Percentiles rank a stretch among this genome's conserved stretches.
Evolutionary conservation across 2,888 invertebrate species (phyloP).

Genomic region (Endotricha flammealis): DNA sequence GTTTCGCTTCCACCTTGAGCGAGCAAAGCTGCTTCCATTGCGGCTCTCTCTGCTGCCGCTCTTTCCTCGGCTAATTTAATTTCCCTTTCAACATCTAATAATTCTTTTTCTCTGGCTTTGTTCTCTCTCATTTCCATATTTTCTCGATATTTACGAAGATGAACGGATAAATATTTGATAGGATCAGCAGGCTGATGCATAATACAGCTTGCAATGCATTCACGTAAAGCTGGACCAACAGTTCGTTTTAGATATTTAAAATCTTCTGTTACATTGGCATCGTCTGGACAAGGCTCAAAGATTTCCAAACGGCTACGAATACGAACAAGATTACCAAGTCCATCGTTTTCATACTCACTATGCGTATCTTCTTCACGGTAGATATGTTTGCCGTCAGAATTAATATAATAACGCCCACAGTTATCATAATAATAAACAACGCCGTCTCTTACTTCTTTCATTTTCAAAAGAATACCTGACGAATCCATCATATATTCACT

Average conservation of each 20-base stretch:
- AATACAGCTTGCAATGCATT: conserved; percentile 60
- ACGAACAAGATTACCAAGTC: conserved; percentile 67
- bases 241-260: conserved; percentile 58
- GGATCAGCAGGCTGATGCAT: conserved; percentile 64
- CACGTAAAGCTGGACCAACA: conserved; percentile 57
- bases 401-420: conserved; percentile 62
- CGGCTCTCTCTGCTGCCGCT: conserved; percentile 49
- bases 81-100: conserved; percentile 50
- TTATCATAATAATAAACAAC: conserved; percentile 59
- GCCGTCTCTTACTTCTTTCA: conserved; percentile 57
- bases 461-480: conserved; percentile 54
- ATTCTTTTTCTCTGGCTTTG: conserved; percentile 46
- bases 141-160: conserved; percentile 55
- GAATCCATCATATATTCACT: conserved; percentile 69
- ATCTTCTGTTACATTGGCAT: conserved; percentile 61
- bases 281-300: conserved; percentile 55
- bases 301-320: conserved; percentile 54
- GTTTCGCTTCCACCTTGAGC: conserved; percentile 59
- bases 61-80: conserved; percentile 49
- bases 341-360: conserved; percentile 71
- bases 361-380: conserved; percentile 54
- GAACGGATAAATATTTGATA: conserved; percentile 51
- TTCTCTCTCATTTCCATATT: conserved; percentile 56
- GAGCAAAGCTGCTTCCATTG: conserved; percentile 42
- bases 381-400: conserved; percentile 57